Base-by-base conservation (phyloP, 2,113 vertebrate genomes). In the Siniperca chuatsi region DNA sequence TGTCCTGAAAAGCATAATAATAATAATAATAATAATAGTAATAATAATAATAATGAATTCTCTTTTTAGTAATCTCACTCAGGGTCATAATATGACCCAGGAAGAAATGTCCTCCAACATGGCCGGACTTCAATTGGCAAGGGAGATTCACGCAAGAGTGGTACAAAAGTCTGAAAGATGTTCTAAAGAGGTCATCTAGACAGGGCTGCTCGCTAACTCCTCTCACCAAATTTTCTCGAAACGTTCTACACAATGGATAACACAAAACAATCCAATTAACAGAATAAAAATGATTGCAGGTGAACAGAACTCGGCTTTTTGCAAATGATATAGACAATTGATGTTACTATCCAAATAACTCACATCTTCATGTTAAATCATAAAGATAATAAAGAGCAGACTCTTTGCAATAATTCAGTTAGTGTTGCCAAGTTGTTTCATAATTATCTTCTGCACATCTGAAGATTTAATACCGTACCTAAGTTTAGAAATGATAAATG, bases 21-120 rank as follows among this genome's bases (percentile, higher is more conserved):
- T 60, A 33, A 25, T 25, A 25, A 60, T 18, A 82, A 75, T 54
- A 29, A 29, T 29, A 29, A 29, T 29, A 29, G 1, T 29, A 29
- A 29, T 29, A 29, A 60, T 18, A 82, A 75, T 54, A 44, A 70
- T 60, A n/a, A 90, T 80, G 42, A 46, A 77, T 77, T 78, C 5
- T 23, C 35, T 68, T 64, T 74, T 60, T 64, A 75, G 46, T 84
- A 77, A 86, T 67, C 11, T 60, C 44, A 58, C 25, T 75, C 13
- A 40, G n/a, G 50, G 25, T 42, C 60, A 77, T 21, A 71, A 44
- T 10, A 50, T 35, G 20, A 70, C 33, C 35, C 72, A 66, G 0
- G 9, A 44, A 57, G 40, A 66, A 58, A 44, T 61, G 48, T 66
- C 29, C 52, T 69, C n/a, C 7, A 33, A 57, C 8, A 57, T 0